Base-by-base conservation (phyloP, 2,888 invertebrate species). In the Drosophila melanocephala region DNA sequence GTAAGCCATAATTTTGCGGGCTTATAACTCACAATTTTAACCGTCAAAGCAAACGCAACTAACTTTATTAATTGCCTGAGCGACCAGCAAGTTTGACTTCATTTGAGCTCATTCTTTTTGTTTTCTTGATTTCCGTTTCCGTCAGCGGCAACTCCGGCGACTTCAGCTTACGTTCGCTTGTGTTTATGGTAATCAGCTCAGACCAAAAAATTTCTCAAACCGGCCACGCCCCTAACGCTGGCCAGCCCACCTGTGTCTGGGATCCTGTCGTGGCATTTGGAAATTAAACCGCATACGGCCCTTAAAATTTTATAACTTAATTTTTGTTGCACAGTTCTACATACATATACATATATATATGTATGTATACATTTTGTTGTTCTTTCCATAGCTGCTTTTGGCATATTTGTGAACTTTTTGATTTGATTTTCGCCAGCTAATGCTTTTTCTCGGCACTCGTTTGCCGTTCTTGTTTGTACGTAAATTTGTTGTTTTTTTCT, bases 231-330 rank as follows among this genome's bases (percentile, higher is more conserved):
- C 58, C 69, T 30, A 39, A 59, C 32, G 44, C 61, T 58, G 58
- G 56, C 71, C 64, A 55, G 63, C 79, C 84, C 83, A 84, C 80
- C 89, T 89, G 87, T 79, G 76, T 65, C 56, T 69, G 69, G 64
- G 58, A 37, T 28, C 35, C 72, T 87, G 84, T 75, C 87, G 87
- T 87, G 87, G 87, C 77, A 90, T 84, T 80, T 78, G 82, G 80
- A 90, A 90, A 87, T 87, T 90, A 87, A 90, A 82, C 87, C 77
- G 84, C 76, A 78, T 81, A 80, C 77, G 77, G 84, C 89, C 84
- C 90, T 90, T 90, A 84, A 87, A 88, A 87, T 87, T 87, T 90
- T 87, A 87, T 87, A 87, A 87, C 87, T 90, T 90, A 84, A 87
- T 87, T 87, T 88, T 79, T 78, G 79, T 78, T 87, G 63, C 58